phyloP scores from a whole-genome alignment of 2,888 invertebrate genomes.

The Eurytoma adleriae region DNA sequence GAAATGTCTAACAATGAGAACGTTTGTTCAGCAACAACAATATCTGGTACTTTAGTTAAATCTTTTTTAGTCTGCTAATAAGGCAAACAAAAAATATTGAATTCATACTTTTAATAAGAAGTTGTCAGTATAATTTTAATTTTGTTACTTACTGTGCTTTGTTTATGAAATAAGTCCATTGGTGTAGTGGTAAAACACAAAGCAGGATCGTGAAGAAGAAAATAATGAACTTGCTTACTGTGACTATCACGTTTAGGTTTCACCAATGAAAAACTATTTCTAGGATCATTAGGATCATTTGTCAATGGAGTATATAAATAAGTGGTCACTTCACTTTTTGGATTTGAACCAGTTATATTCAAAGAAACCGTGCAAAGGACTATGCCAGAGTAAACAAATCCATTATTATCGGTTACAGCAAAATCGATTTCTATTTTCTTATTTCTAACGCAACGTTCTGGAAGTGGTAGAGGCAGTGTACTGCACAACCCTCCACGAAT shows the following conservation, averaged over 20 bases:
- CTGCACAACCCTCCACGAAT: constrained; percentile 62
- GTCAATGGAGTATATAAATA: constrained; percentile 60
- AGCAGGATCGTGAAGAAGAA: constrained; percentile 65
- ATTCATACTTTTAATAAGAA: neutral
- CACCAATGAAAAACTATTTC: constrained; percentile 61
- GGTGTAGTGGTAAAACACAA: constrained; percentile 57
- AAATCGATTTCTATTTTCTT: constrained; percentile 69
- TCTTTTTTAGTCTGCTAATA: constrained; percentile 53
- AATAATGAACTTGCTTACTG: constrained; percentile 63
- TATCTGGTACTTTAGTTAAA: constrained; percentile 63
- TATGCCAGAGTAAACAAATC: constrained; percentile 65
- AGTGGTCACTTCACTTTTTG: constrained; percentile 52
- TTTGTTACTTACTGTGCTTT: neutral
- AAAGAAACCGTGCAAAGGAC: constrained; percentile 68
- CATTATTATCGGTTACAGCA: constrained; percentile 64
- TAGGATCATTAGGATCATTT: constrained; percentile 71
- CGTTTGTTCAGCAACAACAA: constrained; percentile 68
- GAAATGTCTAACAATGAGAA: constrained; percentile 68
- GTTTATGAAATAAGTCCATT: constrained; percentile 31
- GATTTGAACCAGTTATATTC: constrained; percentile 55
- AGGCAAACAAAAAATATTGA: neutral
- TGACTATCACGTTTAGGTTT: constrained; percentile 56
- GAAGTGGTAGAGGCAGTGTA: constrained; percentile 69
- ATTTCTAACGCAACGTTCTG: constrained; percentile 65
- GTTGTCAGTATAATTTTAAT: neutral